A percentile compares a stretch with the other conserved stretches of the same genome.
phyloP scores from a whole-genome alignment of 1,140 invertebrate genomes.

The Periplaneta americana region DNA sequence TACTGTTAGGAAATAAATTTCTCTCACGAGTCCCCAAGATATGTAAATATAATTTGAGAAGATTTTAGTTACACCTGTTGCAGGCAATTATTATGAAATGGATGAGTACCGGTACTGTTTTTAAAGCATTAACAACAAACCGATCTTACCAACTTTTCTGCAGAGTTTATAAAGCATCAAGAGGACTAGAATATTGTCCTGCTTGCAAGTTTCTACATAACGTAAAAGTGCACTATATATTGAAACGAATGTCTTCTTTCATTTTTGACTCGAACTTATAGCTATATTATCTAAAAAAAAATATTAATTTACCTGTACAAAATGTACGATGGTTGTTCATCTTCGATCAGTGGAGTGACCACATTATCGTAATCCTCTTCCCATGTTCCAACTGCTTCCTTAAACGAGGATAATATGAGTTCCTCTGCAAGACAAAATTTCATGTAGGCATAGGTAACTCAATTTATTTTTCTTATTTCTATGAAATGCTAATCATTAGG shows the following conservation, averaged over 20 bases:
- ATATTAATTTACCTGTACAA: slow-evolving; percentile 64
- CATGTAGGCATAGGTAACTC: no score
- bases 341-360: slow-evolving; percentile 69
- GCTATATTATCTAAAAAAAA: neutral
- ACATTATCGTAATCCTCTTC: slow-evolving; percentile 83
- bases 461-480: no score
- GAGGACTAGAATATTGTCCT: neutral
- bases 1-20: no score
- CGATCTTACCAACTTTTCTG: neutral
- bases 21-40: no score
- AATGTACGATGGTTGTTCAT: slow-evolving; percentile 90
- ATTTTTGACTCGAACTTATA: neutral
- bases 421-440: slow-evolving; percentile 60
- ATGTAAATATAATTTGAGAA: no score
- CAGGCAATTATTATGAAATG: no score
- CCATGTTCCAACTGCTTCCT: slow-evolving; percentile 69
- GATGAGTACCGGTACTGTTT: no score
- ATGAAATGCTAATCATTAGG: no score
- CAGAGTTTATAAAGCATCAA: neutral
- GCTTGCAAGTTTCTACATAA: neutral
- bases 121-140: neutral
- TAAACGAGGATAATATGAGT: slow-evolving; percentile 59
- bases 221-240: neutral
- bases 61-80: no score
- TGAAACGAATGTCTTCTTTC: neutral